Evolutionary conservation across 2,888 invertebrate genomes (phyloP), one percentile per base, ranked within the genome.

Genomic region (Lycaena phlaeas): DNA sequence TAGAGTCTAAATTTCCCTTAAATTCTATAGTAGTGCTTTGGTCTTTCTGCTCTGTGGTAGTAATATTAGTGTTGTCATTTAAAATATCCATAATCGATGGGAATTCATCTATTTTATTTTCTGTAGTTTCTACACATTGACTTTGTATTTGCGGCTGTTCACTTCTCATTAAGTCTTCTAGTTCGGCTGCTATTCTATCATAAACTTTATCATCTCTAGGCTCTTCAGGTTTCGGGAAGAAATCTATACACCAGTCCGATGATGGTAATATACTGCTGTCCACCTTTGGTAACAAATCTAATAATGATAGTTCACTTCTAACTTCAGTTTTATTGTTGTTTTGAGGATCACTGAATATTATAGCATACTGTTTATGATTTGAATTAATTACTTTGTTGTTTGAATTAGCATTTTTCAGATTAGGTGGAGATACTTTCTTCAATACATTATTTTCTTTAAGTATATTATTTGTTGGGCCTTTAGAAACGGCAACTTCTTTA

Each of bases 41-140:
- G 44, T 67, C 62, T 57, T 60, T 68, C 43, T 63, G 53, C 50
- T 68, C 73, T 43, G 68, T 61, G 54, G 63, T 51, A 43, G 28
- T 44, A 43, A 56, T 53, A 29, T 54, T 25, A 28, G 53, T 44
- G 40, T 57, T 64, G 28, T 69, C 70, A 59, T 68, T 82, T n/a
- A 84, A 59, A 44, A 84, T 81, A 42, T 85, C 84, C 74, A 84
- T 73, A 44, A 85, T 84, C n/a, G 84, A 84, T 36, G 84, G 84
- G 50, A 81, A 85, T 28, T 69, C 68, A 49, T 79, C 76, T 36
- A 46, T 44, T 55, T 73, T 76, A 17, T 49, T 62, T n/a, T 64
- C 66, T 38, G 51, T 40, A 29, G 39, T 3, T 29, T 57, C 59
- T 4, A 46, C 15, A 45, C 61, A 56, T 15, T 42, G 45, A 4